Percentiles rank a stretch among this genome's conserved stretches.
phyloP scores from a whole-genome alignment of 1,140 invertebrate species.

The Spodoptera frugiperda region DNA sequence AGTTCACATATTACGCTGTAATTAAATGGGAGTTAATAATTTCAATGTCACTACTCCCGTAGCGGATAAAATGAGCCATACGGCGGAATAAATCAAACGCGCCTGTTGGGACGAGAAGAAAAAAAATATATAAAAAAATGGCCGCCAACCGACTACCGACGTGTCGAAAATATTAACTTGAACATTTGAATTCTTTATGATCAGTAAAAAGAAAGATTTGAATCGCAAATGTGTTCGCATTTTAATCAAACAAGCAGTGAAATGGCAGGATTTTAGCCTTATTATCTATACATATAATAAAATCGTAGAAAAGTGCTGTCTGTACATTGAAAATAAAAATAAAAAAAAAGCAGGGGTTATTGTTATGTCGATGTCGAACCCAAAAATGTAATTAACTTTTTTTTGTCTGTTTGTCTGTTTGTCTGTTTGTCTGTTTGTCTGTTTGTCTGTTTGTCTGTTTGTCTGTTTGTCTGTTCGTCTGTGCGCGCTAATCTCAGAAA shows the following conservation, averaged over 20 bases:
- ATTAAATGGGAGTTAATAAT: constrained; percentile 52
- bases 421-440: too few species aligned
- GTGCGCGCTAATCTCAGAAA: too few species aligned
- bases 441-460: too few species aligned
- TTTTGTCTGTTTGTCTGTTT: too few species aligned
- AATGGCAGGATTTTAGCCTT: constrained; percentile 52
- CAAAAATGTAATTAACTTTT: too few species aligned
- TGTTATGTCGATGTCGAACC: too few species aligned
- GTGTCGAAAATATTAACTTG: constrained; percentile 81
- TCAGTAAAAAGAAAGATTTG: constrained; percentile 83
- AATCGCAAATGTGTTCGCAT: constrained; percentile 81
- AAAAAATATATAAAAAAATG: constrained; percentile 50
- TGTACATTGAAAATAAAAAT: too few species aligned
- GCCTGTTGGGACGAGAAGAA: constrained; percentile 45
- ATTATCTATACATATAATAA: too few species aligned
- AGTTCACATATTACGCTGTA: constrained; percentile 13
- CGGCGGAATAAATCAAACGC: constrained; percentile 52
- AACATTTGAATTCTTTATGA: constrained; percentile 84
- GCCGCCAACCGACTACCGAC: constrained; percentile 58
- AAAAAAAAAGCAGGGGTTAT: too few species aligned
- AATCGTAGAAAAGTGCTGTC: too few species aligned
- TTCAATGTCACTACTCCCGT: constrained; percentile 48
- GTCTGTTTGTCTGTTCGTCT: too few species aligned
- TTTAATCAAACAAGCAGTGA: constrained; percentile 75
- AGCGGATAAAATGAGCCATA: constrained; percentile 50